Evolutionary conservation across 37 sponge, comb jelly and placozoan genomes (phyloP), one percentile per base, ranked within the genome.

Genomic region (Dysidea cf. avara): DNA sequence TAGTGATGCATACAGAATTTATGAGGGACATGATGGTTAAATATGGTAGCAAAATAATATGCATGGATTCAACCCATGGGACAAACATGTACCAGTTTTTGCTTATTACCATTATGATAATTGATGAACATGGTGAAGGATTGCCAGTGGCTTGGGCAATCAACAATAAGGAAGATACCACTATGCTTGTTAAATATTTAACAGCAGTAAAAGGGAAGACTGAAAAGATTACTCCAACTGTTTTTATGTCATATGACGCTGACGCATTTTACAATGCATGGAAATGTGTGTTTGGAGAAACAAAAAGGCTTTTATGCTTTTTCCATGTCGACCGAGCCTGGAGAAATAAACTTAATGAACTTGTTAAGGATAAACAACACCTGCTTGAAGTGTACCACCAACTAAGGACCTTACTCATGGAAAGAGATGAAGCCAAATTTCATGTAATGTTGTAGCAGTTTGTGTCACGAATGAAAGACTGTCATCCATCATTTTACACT

Each of bases 81-180:
- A 81, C 81, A 7, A 81, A 73, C 48, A 18, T 16, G 17, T 81
- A 81, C 22, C 52, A 72, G 4, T 81, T 81, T 53, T 28, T 30
- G 2, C 66, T 81, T 1, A 73, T 47, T 13, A 80, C 69, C 39
- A 49, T 89, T 21, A 40, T 89, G 0, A 77, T 89, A 4, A 33
- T 89, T 34, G 90, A 89, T 75, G 75, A 83, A 11, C 78, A 35
- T 36, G 80, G 84, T 4, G 84, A 89, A 36, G 90, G 90, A 17
- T 22, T 78, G 39, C 84, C 90, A 36, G 84, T 68, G 17, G 83
- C 64, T 11, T 81, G 78, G 75, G 25, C 17, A 16, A 34, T 88
- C n/a, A 53, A 43, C n/a, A 82, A 72, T 36, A 31, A 49, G 29
- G 79, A 76, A 55, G 81, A 79, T 70, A 26, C 54, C 3, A 39